phyloP scores from a whole-genome alignment of 2,888 invertebrate genomes.

The Drosophila yooni region DNA sequence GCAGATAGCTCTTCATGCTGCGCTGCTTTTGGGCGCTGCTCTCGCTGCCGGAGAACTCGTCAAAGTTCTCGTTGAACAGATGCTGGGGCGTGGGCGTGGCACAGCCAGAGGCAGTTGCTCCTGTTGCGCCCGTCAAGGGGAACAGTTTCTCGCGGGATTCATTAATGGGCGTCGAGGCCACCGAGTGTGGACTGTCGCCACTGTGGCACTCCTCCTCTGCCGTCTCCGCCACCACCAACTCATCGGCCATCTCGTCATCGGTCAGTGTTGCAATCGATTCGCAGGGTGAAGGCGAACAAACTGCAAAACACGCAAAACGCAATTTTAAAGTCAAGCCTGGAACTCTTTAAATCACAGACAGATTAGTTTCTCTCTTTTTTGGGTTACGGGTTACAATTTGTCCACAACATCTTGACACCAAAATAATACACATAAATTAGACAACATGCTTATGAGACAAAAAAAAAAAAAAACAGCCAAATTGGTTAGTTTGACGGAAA shows the following conservation, averaged over 20 bases:
- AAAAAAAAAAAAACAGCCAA: slow-evolving; percentile 4
- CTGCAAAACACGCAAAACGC: slow-evolving; percentile 85
- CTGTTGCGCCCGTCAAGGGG: slow-evolving; percentile 64
- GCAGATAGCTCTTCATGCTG: slow-evolving; percentile 84
- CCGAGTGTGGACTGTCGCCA: slow-evolving; percentile 61
- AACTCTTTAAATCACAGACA: slow-evolving; percentile 24
- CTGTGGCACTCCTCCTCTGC: slow-evolving; percentile 61
- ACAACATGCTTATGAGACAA: slow-evolving; percentile 51
- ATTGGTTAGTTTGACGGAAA: slow-evolving; percentile 15
- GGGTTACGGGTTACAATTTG: slow-evolving; percentile 14
- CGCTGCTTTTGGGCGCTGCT: slow-evolving; percentile 70
- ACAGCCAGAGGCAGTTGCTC: slow-evolving; percentile 79
- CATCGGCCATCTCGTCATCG: slow-evolving; percentile 86
- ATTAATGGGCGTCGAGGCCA: slow-evolving; percentile 80
- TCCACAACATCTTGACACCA: slow-evolving; percentile 1
- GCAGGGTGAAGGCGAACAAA: slow-evolving; percentile 92
- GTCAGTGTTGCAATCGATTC: slow-evolving; percentile 90
- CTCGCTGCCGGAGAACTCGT: slow-evolving; percentile 74
- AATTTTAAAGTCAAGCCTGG: slow-evolving; percentile 10
- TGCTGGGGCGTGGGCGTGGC: slow-evolving; percentile 74
- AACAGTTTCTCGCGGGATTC: slow-evolving; percentile 84
- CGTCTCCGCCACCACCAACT: slow-evolving; percentile 31
- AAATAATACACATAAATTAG: slow-evolving; percentile 17
- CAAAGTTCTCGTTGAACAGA: slow-evolving; percentile 74
- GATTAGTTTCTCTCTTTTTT: slow-evolving; percentile 21